A percentile compares a stretch with the other conserved stretches of the same genome.
phyloP scores from a whole-genome alignment of 2,797 vertebrate species.

The Acestrorhynchus altus region DNA sequence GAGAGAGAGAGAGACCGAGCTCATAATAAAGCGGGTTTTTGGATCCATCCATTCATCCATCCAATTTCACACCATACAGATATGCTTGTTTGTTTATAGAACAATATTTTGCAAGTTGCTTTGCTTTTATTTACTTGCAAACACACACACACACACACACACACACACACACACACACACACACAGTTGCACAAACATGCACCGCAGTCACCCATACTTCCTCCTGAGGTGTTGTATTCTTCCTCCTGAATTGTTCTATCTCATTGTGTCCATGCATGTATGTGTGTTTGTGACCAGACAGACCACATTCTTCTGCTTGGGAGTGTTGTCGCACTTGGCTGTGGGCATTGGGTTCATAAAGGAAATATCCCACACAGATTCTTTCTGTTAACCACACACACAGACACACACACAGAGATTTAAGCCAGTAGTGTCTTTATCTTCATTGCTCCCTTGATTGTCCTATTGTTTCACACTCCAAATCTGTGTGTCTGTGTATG shows the following conservation, averaged over 20 bases:
- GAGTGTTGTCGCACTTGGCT: slow-evolving; percentile 69
- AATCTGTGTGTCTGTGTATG: no score
- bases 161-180: slow-evolving; percentile 12
- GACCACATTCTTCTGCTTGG: slow-evolving; percentile 74
- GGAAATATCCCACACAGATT: slow-evolving; percentile 69
- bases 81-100: no score
- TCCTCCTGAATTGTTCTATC: slow-evolving; percentile 16
- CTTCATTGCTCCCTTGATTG: neutral
- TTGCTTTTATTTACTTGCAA: neutral
- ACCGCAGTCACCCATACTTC: slow-evolving; percentile 50
- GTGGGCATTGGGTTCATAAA: slow-evolving; percentile 64
- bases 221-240: slow-evolving; percentile 30
- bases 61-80: no score
- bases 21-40: no score
- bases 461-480: neutral
- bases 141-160: neutral
- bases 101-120: no score
- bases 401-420: slow-evolving; percentile 36
- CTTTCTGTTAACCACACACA: slow-evolving; percentile 49
- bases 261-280: slow-evolving; percentile 29
- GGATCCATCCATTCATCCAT: no score
- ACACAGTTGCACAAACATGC: neutral
- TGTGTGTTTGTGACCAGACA: slow-evolving; percentile 60
- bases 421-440: neutral
- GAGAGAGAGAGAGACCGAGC: no score